Percentiles rank a stretch among this genome's conserved stretches.
These are phyloP conservation scores for Drosophila kanekoi DNA, from an alignment of 2,888 invertebrate species.

Conservation along the genomic window DNA sequence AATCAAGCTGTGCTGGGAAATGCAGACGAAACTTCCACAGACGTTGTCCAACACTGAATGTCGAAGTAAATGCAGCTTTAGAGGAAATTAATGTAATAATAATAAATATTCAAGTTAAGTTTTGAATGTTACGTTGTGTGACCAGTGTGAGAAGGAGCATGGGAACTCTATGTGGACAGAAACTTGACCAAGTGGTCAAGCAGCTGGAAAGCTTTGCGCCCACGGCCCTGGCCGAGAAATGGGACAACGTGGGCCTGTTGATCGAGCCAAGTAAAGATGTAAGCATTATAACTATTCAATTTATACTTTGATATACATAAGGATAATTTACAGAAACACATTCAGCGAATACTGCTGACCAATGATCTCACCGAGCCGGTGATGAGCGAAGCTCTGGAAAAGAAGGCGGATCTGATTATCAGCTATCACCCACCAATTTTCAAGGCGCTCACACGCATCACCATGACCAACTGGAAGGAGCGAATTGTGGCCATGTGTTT, in stretches of 20 bases:
- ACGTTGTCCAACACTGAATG: conserved; percentile 23
- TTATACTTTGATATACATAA: neutral
- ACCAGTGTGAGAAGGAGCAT: conserved; percentile 50
- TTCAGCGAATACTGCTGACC: conserved; percentile 91
- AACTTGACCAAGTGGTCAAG: conserved; percentile 85
- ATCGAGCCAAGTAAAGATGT: conserved; percentile 90
- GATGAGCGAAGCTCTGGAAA: conserved; percentile 90
- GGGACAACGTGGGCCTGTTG: conserved; percentile 98
- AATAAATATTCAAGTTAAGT: neutral
- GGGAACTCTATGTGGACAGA: conserved; percentile 47
- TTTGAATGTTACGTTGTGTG: conserved; percentile 39
- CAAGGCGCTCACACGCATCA: conserved; percentile 91
- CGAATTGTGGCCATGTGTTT: conserved; percentile 92
- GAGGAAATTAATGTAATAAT: neutral
- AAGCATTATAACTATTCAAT: neutral
- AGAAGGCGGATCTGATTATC: conserved; percentile 91
- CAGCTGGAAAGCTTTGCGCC: conserved; percentile 90
- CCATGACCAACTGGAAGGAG: conserved; percentile 93
- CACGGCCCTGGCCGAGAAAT: conserved; percentile 90
- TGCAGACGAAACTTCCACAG: neutral
- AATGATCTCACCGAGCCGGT: conserved; percentile 97
- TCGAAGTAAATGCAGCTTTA: neutral
- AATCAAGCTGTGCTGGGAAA: conserved; percentile 22
- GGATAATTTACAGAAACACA: conserved; percentile 82
- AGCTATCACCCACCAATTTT: conserved; percentile 99